Evolutionary conservation across 2,113 vertebrate species (phyloP).

Genomic region (Melierax canorus): DNA sequence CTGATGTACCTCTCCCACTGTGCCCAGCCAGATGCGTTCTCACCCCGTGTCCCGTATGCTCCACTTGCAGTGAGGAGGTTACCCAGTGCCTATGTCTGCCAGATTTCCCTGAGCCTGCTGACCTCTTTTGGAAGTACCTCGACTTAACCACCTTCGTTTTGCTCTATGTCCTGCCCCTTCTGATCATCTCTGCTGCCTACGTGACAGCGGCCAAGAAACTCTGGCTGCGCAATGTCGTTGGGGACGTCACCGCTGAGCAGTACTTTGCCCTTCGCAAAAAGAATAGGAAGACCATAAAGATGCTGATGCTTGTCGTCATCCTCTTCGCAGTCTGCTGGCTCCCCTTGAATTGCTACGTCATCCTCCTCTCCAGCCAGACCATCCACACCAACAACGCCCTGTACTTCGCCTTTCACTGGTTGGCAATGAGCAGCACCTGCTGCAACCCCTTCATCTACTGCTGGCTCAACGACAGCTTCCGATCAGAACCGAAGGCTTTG

Average conservation of each 20-base stretch:
- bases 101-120: constrained; percentile 89
- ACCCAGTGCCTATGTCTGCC: constrained; percentile 88
- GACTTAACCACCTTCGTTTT: constrained; percentile 88
- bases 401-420: constrained; percentile 94
- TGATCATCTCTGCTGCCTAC: constrained; percentile 88
- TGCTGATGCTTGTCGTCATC: constrained; percentile 89
- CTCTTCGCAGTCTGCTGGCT: constrained; percentile 94
- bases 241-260: constrained; percentile 87
- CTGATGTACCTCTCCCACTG: accelerated
- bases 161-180: constrained; percentile 88
- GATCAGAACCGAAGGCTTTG: constrained; percentile 83
- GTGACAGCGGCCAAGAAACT: constrained; percentile 84
- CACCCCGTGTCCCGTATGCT: not conserved
- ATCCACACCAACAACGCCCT: constrained; percentile 85
- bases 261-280: constrained; percentile 82
- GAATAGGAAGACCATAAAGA: constrained; percentile 88
- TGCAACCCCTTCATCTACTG: constrained; percentile 98
- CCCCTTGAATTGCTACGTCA: constrained; percentile 91
- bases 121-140: constrained; percentile 92
- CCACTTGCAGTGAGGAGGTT: constrained; percentile 74
- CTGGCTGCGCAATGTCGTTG: constrained; percentile 86
- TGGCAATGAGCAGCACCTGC: constrained; percentile 95
- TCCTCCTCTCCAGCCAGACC: constrained; percentile 89
- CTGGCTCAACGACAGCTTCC: constrained; percentile 91
- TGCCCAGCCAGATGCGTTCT: accelerated